A percentile compares a stretch with the other conserved stretches of the same genome.
Conservation (phyloP, 2,113 vertebrate species). For the Ciconia boyciana region DNA sequence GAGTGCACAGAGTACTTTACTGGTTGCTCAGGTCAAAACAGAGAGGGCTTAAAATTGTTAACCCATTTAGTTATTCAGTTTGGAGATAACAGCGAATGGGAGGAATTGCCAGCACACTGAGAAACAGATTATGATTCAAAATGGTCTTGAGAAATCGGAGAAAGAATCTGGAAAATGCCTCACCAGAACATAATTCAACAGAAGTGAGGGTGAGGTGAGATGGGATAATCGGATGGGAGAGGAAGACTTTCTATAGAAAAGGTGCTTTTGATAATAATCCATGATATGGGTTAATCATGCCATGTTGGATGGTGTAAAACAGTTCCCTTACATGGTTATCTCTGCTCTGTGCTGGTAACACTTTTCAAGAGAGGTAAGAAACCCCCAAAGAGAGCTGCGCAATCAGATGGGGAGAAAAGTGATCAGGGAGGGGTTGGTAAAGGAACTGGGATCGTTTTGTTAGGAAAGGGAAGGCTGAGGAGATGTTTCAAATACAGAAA, state of each 20-base stretch:
- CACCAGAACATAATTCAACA: neutral
- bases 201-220: neutral
- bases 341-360: neutral
- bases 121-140: neutral
- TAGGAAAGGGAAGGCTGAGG: neutral
- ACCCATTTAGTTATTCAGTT: neutral
- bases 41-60: neutral
- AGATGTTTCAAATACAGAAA: neutral
- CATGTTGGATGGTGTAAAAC: neutral
- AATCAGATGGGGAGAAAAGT: neutral
- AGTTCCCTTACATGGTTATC: neutral
- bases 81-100: neutral
- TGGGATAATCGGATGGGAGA: neutral
- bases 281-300: neutral
- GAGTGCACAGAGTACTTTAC: neutral
- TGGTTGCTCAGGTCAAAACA: neutral
- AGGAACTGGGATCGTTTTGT: neutral
- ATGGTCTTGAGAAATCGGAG: neutral
- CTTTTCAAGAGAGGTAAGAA: neutral
- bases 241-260: neutral
- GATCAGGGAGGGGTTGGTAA: neutral
- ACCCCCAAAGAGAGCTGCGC: accelerated
- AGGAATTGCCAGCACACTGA: neutral
- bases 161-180: neutral
- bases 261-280: neutral